phyloP scores from a whole-genome alignment of 2,888 invertebrate genomes.

The Tetramorium bicarinatum region DNA sequence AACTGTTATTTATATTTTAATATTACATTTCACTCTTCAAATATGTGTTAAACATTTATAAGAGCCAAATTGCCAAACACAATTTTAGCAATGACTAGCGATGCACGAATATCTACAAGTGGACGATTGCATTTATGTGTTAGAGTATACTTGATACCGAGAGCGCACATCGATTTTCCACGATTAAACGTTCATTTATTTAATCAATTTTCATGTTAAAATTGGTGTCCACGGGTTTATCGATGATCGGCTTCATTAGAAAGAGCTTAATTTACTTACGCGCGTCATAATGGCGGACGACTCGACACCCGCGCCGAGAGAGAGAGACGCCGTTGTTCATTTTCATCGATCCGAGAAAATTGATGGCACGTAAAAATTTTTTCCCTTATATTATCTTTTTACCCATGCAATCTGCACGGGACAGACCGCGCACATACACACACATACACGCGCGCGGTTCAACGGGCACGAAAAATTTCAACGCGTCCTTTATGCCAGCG shows the following conservation, averaged over 20 bases:
- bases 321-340: not conserved
- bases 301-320: not conserved
- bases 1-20: not conserved
- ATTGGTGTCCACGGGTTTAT: constrained; percentile 14
- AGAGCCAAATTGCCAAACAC: constrained; percentile 15
- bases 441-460: not conserved
- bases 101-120: constrained; percentile 3
- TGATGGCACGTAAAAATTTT: constrained; percentile 22
- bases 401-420: constrained; percentile 1
- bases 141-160: not conserved
- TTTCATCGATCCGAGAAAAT: constrained; percentile 29
- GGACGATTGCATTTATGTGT: not conserved
- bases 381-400: not conserved
- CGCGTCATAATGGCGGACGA: not conserved
- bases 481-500: constrained; percentile 9
- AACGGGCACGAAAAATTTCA: constrained; percentile 11
- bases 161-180: not conserved
- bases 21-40: not conserved
- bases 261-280: constrained; percentile 24
- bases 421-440: not conserved
- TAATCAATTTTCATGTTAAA: not conserved
- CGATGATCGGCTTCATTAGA: constrained; percentile 20
- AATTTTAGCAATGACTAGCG: not conserved
- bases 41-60: not conserved
- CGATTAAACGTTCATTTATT: constrained; percentile 27